Conservation (phyloP, 2,113 vertebrate genomes). For the Oxygymnocypris stewartii region DNA sequence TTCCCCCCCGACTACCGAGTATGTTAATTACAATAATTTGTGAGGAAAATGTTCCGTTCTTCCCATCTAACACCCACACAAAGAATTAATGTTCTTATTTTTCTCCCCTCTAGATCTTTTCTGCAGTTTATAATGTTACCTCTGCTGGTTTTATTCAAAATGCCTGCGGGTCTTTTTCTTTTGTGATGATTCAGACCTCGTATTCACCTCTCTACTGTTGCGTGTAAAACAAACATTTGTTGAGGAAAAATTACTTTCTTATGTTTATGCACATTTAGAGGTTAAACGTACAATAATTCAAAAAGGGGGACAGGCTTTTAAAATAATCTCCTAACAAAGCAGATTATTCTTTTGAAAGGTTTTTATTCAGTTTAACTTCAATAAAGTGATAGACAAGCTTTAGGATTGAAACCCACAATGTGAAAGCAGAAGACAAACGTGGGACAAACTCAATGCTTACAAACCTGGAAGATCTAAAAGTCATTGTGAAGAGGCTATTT, state of each 20-base stretch:
- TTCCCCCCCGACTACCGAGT: not conserved
- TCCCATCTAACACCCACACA: not conserved
- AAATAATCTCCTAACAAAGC: not conserved
- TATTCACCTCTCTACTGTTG: conserved; percentile 27
- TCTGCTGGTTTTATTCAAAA: conserved; percentile 15
- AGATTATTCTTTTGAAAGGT: not conserved
- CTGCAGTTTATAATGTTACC: conserved; percentile 13
- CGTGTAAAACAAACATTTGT: conserved; percentile 37
- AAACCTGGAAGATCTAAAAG: not conserved
- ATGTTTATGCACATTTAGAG: conserved; percentile 2
- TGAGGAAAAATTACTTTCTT: not conserved
- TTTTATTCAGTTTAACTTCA: not conserved
- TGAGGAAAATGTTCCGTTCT: not conserved
- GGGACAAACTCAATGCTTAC: not conserved
- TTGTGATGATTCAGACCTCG: conserved; percentile 18
- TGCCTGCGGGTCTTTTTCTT: conserved; percentile 36
- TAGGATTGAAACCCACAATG: not conserved
- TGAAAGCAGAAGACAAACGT: not conserved
- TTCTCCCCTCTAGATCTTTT: not conserved
- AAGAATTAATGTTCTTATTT: not conserved
- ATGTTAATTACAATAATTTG: not conserved
- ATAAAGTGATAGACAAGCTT: not conserved
- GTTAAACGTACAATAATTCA: not conserved
- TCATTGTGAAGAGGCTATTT: not conserved
- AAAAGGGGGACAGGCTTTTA: not conserved